Evolutionary conservation across 92 coral and sea anemone genomes (phyloP).

Genomic region (Muricea muricata): DNA sequence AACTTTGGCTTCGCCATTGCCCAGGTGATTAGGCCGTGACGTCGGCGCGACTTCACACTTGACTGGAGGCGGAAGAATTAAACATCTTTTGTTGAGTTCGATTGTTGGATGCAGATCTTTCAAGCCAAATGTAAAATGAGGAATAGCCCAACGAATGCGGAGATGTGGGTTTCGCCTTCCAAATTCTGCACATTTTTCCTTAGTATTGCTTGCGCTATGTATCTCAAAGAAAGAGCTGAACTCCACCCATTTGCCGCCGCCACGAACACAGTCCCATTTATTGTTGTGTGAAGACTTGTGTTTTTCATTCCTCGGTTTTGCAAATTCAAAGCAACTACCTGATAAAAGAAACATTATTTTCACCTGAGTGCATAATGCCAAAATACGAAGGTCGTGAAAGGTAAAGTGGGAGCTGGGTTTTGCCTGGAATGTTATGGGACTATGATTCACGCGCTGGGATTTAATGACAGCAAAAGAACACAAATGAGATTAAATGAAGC

Average conservation of each 20-base stretch:
- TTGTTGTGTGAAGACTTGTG: conserved; percentile 78
- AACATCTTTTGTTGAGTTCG: neutral
- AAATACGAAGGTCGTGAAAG: too few relatives aligned
- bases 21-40: conserved; percentile 94
- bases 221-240: conserved; percentile 77
- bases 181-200: neutral
- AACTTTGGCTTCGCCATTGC: conserved; percentile 87
- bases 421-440: too few relatives aligned
- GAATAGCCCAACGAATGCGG: neutral
- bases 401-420: too few relatives aligned
- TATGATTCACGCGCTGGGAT: too few relatives aligned
- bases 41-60: conserved; percentile 60
- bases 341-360: neutral
- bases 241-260: conserved; percentile 75
- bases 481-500: too few relatives aligned
- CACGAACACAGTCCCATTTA: conserved; percentile 71
- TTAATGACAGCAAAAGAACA: too few relatives aligned
- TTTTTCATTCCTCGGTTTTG: conserved; percentile 36
- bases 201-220: neutral
- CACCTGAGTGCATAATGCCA: too few relatives aligned
- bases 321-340: conserved; percentile 86
- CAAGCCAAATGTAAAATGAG: neutral
- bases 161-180: neutral
- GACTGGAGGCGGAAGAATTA: neutral
- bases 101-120: neutral